phyloP scores from a whole-genome alignment of 2,888 invertebrate genomes.

The Papilio elwesi region DNA sequence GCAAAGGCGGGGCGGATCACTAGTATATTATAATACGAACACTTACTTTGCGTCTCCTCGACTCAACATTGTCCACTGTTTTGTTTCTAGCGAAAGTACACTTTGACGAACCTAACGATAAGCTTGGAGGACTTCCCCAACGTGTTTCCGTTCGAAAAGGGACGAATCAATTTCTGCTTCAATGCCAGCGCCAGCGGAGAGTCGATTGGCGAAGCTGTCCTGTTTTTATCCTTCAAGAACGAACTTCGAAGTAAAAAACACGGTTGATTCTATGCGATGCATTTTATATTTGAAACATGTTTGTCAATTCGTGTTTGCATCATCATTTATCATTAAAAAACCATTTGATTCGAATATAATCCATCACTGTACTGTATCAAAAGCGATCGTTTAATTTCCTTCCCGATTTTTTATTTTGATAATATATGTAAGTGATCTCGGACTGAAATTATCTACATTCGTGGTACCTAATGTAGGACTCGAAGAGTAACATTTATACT shows the following conservation, averaged over 20 bases:
- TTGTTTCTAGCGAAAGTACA: constrained; percentile 12
- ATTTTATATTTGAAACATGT: not conserved
- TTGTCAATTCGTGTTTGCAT: not conserved
- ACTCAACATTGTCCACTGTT: not conserved
- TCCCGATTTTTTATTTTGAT: not conserved
- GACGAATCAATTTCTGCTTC: constrained; percentile 47
- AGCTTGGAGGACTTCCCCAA: not conserved
- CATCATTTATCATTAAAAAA: constrained; percentile 5
- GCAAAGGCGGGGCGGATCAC: no score
- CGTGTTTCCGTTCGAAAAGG: constrained; percentile 22
- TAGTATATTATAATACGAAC: not conserved
- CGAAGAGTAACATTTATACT: not conserved
- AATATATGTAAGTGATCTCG: not conserved
- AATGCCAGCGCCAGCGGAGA: constrained; percentile 43
- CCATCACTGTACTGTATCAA: not conserved
- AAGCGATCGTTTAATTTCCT: not conserved
- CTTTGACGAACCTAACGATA: not conserved
- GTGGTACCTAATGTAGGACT: not conserved
- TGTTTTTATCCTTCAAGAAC: constrained; percentile 43
- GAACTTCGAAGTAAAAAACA: constrained; percentile 16
- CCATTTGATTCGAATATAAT: not conserved
- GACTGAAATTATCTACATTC: not conserved
- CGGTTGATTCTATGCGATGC: not conserved
- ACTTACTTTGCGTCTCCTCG: not conserved
- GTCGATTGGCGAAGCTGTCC: constrained; percentile 39